A percentile compares a stretch with the other conserved stretches of the same genome.
Evolutionary conservation across 2,113 vertebrate genomes (phyloP).

Genomic region (Quiscalus mexicanus): DNA sequence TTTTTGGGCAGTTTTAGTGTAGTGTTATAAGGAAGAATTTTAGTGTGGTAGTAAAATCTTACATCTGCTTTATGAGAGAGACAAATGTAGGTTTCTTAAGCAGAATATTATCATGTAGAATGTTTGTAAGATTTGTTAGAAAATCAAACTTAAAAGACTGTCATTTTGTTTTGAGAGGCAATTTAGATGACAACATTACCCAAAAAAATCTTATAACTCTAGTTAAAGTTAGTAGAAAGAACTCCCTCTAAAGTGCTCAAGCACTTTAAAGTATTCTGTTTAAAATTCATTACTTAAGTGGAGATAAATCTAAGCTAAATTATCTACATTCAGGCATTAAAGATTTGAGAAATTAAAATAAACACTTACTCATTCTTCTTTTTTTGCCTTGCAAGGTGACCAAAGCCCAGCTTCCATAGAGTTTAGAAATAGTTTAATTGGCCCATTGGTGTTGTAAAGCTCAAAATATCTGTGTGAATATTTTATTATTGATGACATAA

Average conservation of each 20-base stretch:
- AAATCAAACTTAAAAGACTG: not conserved
- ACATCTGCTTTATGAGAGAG: constrained; percentile 18
- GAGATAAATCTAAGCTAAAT: not conserved
- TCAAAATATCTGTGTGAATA: not conserved
- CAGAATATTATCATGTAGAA: not conserved
- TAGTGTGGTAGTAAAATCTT: constrained; percentile 41
- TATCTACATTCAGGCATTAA: not conserved
- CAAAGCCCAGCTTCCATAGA: not conserved
- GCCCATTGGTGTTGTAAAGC: not conserved
- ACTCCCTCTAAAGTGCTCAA: not conserved
- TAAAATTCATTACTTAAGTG: not conserved
- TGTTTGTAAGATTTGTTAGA: not conserved
- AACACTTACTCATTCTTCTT: not conserved
- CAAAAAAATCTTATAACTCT: not conserved
- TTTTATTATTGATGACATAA: not conserved
- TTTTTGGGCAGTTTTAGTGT: not conserved
- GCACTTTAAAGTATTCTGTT: not conserved
- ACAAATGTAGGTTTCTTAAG: constrained; percentile 12
- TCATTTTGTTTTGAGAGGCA: not conserved
- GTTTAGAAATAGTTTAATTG: not conserved
- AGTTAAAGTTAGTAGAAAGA: not conserved
- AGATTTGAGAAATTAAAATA: not conserved
- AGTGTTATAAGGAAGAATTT: constrained; percentile 38
- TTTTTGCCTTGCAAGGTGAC: not conserved
- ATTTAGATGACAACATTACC: not conserved